phyloP scores from a whole-genome alignment of 2,888 invertebrate species.

The Drosophila sordidula region DNA sequence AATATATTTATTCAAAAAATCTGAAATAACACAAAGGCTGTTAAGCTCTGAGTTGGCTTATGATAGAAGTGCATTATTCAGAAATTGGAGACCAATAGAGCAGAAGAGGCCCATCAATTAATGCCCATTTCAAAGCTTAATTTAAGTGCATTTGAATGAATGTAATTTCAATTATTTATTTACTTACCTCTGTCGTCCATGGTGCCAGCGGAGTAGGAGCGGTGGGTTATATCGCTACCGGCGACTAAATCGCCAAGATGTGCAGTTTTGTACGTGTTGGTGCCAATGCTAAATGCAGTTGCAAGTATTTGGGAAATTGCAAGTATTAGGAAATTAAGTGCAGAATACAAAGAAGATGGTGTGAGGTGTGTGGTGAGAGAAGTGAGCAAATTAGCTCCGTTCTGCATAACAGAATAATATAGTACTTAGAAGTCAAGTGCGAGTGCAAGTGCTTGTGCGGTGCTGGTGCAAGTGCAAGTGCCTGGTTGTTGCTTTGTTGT shows the following conservation, averaged over 20 bases:
- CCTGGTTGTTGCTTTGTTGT: conserved; percentile 24
- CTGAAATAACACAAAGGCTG: neutral
- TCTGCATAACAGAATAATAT: conserved; percentile 2
- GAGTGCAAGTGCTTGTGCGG: conserved; percentile 7
- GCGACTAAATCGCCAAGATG: conserved; percentile 78
- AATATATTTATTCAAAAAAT: neutral
- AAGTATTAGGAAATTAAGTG: conserved; percentile 41
- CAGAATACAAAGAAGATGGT: conserved; percentile 7
- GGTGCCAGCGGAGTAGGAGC: conserved; percentile 69
- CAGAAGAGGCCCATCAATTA: neutral
- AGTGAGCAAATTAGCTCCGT: conserved; percentile 4
- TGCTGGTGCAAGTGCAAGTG: conserved; percentile 31
- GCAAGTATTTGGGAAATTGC: conserved; percentile 37
- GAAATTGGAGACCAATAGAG: neutral
- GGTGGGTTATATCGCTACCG: conserved; percentile 81
- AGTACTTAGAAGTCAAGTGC: conserved; percentile 19
- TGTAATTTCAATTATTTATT: conserved; percentile 1
- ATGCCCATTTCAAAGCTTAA: conserved; percentile 2
- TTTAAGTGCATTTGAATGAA: conserved; percentile 22
- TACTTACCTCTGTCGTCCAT: conserved; percentile 83
- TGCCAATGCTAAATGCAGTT: conserved; percentile 79
- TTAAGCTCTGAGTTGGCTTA: neutral
- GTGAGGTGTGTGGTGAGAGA: neutral
- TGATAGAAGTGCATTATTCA: neutral
- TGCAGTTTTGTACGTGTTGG: conserved; percentile 80